Percentiles rank a stretch among this genome's conserved stretches.
Conservation (phyloP, 1,140 invertebrate species). For the Penaeus chinensis region DNA sequence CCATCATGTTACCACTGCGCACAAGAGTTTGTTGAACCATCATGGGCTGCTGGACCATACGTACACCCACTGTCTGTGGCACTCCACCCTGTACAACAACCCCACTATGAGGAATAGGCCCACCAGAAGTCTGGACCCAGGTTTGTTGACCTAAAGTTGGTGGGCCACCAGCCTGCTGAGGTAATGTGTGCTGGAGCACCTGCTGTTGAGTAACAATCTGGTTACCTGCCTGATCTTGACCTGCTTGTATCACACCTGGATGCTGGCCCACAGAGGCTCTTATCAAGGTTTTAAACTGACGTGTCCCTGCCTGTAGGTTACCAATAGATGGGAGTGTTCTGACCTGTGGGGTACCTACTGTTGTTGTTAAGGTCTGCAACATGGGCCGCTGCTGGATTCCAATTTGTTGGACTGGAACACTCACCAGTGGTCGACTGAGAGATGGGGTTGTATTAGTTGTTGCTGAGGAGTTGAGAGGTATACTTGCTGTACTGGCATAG, state of each 20-base stretch:
- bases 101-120: slow-evolving; percentile 37
- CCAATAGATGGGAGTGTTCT: slow-evolving; percentile 51
- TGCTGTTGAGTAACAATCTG: slow-evolving; percentile 51
- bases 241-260: slow-evolving; percentile 5
- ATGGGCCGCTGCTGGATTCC: slow-evolving; percentile 42
- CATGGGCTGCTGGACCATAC: slow-evolving; percentile 55
- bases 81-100: slow-evolving; percentile 47
- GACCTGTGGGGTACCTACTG: slow-evolving; percentile 27
- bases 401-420: slow-evolving; percentile 48
- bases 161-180: slow-evolving; percentile 49
- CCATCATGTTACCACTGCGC: slow-evolving; percentile 51
- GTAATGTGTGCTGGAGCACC: slow-evolving; percentile 44
- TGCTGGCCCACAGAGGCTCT: slow-evolving; percentile 46
- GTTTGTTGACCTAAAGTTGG: slow-evolving; percentile 44
- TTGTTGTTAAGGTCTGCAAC: slow-evolving; percentile 24
- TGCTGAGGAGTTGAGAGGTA: slow-evolving; percentile 37
- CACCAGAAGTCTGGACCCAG: slow-evolving; percentile 46
- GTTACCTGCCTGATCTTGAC: slow-evolving; percentile 22
- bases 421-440: slow-evolving; percentile 45
- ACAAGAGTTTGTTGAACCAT: slow-evolving; percentile 56
- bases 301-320: slow-evolving; percentile 33
- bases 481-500: slow-evolving; percentile 29
- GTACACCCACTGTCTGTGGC: slow-evolving; percentile 38
- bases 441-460: slow-evolving; percentile 48
- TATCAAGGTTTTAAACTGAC: slow-evolving; percentile 52